These are phyloP conservation scores for Turritopsis rubra DNA, from an alignment of 30 jellyfish, hydroid and myxozoan species.

Conservation along the genomic window DNA sequence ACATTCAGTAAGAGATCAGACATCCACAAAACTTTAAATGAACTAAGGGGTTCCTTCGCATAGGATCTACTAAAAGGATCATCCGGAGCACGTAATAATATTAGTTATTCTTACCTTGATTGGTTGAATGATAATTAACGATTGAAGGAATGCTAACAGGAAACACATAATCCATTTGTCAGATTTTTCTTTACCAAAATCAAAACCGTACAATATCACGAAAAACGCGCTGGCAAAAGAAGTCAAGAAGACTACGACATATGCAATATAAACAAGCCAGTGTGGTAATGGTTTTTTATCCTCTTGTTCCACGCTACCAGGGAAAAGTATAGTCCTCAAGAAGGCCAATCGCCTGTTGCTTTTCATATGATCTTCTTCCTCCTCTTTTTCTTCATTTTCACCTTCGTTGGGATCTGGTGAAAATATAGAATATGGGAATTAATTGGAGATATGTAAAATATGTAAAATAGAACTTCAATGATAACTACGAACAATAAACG, in stretches of 20 bases:
- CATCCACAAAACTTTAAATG: too few species aligned
- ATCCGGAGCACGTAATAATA: too few species aligned
- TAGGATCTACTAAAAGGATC: too few species aligned
- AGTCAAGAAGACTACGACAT: constrained; percentile 44
- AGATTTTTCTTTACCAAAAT: constrained; percentile 78
- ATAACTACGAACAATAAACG: too few species aligned
- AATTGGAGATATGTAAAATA: too few species aligned
- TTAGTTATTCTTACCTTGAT: too few species aligned
- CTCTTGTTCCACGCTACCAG: constrained; percentile 78
- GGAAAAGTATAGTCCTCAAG: constrained; percentile 56
- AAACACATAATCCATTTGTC: constrained; percentile 78
- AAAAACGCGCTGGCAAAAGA: constrained; percentile 64
- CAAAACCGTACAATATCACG: constrained; percentile 67
- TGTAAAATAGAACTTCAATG: too few species aligned
- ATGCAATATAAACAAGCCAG: constrained; percentile 81
- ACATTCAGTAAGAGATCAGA: too few species aligned
- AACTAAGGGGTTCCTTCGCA: too few species aligned
- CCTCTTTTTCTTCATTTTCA: neutral
- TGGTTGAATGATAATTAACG: constrained; percentile 74
- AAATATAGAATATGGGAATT: too few species aligned
- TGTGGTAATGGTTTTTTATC: constrained; percentile 70
- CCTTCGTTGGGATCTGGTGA: neutral
- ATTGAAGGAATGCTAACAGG: constrained; percentile 82
- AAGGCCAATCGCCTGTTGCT: neutral
- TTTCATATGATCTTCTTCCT: neutral